Evolutionary conservation across 2,888 invertebrate genomes (phyloP), one percentile per base, ranked within the genome.

Genomic region (Temnothorax ravouxi): DNA sequence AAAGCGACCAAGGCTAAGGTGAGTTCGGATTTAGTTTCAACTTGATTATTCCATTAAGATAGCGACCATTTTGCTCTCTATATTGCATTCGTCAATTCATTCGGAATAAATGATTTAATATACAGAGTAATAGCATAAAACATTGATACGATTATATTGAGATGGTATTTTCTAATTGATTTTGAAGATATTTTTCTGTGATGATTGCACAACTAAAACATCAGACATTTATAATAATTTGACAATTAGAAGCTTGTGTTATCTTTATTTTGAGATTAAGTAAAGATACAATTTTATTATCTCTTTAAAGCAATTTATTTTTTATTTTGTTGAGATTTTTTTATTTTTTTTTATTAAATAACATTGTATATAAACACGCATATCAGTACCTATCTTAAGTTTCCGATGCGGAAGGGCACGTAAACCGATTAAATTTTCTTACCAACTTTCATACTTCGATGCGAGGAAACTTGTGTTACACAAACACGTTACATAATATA

Each of bases 1-100:
- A 99, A 99, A 96, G 99, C 99, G 93, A 99, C 99, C 95, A 99
- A 99, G 96, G 99, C 99, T 92, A 99, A 99, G 96, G 98, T 94
- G 88, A 91, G 74, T 82, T 61, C 41, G 61, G 25, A 29, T 56
- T 86, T 83, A 54, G 38, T 69, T n/a, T 21, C 54, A 74, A 41
- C 38, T 59, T 62, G 44, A 72, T 80, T 80, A 72, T 72, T 72
- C 38, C 13, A 80, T 72, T 50, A 79, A 54, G 44, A 56, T 56
- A 56, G 34, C 34, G 5, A 29, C 41, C 15, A 21, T 18, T 71
- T 21, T 38, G 69, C 41, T 38, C 50, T 50, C 11, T 56, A n/a
- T 50, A 62, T 15, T 21, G 4, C 38, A 38, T 29, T 41, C 71
- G 34, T 34, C 34, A 13, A 34, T 34, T 44, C 21, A 54, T n/a